Conservation (phyloP, 2,797 vertebrate genomes). For the Bucorvus abyssinicus region DNA sequence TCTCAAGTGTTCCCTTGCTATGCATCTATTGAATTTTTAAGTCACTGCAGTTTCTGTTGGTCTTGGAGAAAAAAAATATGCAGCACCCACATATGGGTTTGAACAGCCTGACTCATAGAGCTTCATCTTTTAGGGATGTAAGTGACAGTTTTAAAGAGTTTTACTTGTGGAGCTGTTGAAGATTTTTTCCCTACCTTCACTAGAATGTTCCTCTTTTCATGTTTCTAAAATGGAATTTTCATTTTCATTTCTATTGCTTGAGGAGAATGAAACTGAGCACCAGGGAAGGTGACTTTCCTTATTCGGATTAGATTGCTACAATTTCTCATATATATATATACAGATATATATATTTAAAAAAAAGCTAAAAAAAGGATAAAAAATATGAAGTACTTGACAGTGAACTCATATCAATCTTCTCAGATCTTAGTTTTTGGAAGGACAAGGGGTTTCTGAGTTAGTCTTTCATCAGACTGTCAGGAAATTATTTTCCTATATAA, state of each 20-base stretch:
- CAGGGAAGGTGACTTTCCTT: slow-evolving; percentile 36
- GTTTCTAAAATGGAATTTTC: slow-evolving; percentile 45
- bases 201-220: neutral
- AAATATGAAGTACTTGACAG: neutral
- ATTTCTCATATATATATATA: neutral
- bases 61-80: neutral
- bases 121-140: slow-evolving; percentile 12
- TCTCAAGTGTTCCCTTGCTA: slow-evolving; percentile 20
- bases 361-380: neutral
- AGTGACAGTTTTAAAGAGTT: slow-evolving; percentile 25
- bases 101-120: neutral
- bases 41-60: neutral
- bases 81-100: neutral
- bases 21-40: slow-evolving; percentile 18
- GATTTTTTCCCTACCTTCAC: neutral
- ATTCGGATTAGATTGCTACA: neutral
- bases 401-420: neutral
- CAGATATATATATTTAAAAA: no score
- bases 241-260: slow-evolving; percentile 41
- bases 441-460: neutral
- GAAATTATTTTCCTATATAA: slow-evolving; percentile 17
- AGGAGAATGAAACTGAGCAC: slow-evolving; percentile 5
- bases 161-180: neutral
- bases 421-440: neutral
- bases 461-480: slow-evolving; percentile 28